Evolutionary conservation across 2,797 vertebrate species (phyloP).

Genomic region (Malurus leucopterus): DNA sequence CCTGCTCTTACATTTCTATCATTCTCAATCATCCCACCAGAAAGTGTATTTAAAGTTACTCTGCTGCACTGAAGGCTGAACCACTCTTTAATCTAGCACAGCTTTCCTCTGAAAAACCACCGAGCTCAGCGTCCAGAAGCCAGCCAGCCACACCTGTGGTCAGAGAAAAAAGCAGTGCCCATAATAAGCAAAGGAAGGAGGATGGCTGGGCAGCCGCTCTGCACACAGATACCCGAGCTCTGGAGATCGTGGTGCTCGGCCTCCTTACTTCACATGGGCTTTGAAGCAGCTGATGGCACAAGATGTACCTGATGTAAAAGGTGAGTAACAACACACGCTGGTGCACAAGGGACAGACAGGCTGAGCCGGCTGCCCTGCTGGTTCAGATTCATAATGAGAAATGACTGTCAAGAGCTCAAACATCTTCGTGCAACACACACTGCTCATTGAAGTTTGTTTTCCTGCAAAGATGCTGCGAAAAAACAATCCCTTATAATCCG

Average conservation of each 20-base stretch:
- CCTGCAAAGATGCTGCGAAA: neutral
- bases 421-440: neutral
- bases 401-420: neutral
- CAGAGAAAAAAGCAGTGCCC: neutral
- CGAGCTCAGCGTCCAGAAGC: neutral
- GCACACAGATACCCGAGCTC: neutral
- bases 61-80: neutral
- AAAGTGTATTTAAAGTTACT: neutral
- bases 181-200: neutral
- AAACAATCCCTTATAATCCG: neutral
- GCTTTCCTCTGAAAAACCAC: neutral
- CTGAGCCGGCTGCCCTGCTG: neutral
- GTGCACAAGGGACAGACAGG: neutral
- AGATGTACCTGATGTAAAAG: neutral
- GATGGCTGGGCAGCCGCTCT: neutral
- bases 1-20: neutral
- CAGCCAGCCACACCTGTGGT: neutral
- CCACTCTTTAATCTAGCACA: neutral
- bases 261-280: neutral
- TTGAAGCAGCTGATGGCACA: neutral
- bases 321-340: neutral
- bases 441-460: neutral
- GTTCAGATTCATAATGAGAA: neutral
- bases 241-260: neutral
- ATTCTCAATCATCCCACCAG: neutral